Evolutionary conservation across 2,888 invertebrate species (phyloP).

Genomic region (Drosophila nr. perissopoda): DNA sequence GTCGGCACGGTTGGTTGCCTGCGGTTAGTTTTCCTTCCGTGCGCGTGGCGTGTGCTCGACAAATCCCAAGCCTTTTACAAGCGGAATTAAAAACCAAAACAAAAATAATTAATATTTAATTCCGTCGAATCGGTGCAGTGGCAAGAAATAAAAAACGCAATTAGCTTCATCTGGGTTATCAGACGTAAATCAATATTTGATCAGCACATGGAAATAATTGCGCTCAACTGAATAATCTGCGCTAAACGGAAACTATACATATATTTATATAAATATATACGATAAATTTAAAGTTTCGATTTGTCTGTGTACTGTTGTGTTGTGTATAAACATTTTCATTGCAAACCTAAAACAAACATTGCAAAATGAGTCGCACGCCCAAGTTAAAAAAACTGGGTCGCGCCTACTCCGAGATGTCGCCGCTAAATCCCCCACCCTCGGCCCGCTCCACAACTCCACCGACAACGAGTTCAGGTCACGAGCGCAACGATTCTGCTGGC

Average conservation of each 20-base stretch:
- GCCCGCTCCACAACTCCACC: constrained; percentile 39
- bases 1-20: constrained; percentile 34
- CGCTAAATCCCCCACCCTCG: constrained; percentile 79
- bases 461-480: constrained; percentile 58
- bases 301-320: constrained; percentile 25
- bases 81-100: constrained; percentile 17
- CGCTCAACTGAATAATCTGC: constrained; percentile 12
- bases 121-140: constrained; percentile 18
- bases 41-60: constrained; percentile 68
- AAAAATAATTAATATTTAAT: constrained; percentile 15
- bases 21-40: constrained; percentile 64
- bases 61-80: constrained; percentile 18
- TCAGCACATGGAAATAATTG: constrained; percentile 41
- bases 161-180: constrained; percentile 37
- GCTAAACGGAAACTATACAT: constrained; percentile 21
- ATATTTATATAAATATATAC: neutral
- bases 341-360: neutral
- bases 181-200: constrained; percentile 37
- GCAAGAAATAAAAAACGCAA: constrained; percentile 26
- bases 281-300: constrained; percentile 4
- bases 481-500: constrained; percentile 63
- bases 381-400: constrained; percentile 80
- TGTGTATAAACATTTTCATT: constrained; percentile 4
- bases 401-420: constrained; percentile 84
- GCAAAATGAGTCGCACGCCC: constrained; percentile 74